Base-by-base conservation (phyloP, 1,140 invertebrate genomes). In the Nylanderia fulva region DNA sequence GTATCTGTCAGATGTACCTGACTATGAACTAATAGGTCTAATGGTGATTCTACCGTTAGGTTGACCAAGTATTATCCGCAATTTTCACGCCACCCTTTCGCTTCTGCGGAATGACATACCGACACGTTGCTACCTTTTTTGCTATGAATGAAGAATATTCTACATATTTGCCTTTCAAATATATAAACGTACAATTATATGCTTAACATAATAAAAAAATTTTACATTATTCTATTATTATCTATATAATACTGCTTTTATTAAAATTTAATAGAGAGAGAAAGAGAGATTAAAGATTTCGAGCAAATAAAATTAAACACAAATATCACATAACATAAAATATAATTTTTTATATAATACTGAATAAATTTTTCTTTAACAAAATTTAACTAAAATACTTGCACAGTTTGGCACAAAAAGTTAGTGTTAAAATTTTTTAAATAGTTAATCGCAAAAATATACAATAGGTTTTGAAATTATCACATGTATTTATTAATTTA, bases 61-160 rank as follows among this genome's bases (percentile, higher is more conserved):
- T 87, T 91, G 69, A 80, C 84, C 86, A 88, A 80, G 45, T 85
- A 91, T 91, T 92, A 90, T 92, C 76, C 84, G 83, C 89, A 80
- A 92, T 91, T 91, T 92, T 92, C 91, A 91, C 87, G 86, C 91
- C 85, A 91, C 80, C 85, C 91, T 91, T 92, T 91, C 80, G 63
- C 60, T 68, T 7, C 79, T 33, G 27, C 1, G 7, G 63, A 18
- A 63, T n/a, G 60, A 48, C 29, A 36, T 42, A 85, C n/a, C 84
- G 56, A 39, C 75, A 63, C 48, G 6, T 80, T 74, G 39, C 33
- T 27, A 58, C 13, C 24, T 76, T 86, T n/a, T 76, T 61, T 85
- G 18, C 39, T 63, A 29, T n/a, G 66, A 18, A 64, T 15, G 24
- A 60, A 61, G 18, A 42, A 45, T n/a, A 18, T 15, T 61, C 9